Evolutionary conservation across 2,888 invertebrate genomes (phyloP).

Genomic region (Drosophila anceps): DNA sequence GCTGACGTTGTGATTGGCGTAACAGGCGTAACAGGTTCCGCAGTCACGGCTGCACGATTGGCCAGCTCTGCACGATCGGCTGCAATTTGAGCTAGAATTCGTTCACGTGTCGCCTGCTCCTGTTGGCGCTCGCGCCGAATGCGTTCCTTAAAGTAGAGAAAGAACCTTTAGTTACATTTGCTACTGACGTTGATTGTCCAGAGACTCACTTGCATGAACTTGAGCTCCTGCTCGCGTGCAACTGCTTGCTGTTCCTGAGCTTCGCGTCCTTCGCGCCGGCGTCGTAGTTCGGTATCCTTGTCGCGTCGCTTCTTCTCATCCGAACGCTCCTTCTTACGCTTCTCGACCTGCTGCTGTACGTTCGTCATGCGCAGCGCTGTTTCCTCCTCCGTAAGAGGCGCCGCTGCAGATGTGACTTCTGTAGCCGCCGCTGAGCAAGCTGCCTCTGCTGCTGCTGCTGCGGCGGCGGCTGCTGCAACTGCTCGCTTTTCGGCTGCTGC

Average conservation of each 20-base stretch:
- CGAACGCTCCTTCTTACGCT: slow-evolving; percentile 92
- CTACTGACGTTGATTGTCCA: background rate
- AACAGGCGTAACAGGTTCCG: slow-evolving; percentile 26
- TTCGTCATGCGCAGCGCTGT: slow-evolving; percentile 45
- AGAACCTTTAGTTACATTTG: background rate
- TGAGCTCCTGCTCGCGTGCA: slow-evolving; percentile 82
- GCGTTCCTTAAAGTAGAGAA: slow-evolving; percentile 87
- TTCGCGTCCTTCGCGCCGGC: slow-evolving; percentile 91
- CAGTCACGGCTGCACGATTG: slow-evolving; percentile 72
- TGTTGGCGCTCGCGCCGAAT: slow-evolving; percentile 93
- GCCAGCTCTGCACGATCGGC: slow-evolving; percentile 90
- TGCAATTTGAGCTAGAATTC: slow-evolving; percentile 95
- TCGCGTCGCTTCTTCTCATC: slow-evolving; percentile 94
- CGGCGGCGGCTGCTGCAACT: background rate
- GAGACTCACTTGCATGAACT: slow-evolving; percentile 66
- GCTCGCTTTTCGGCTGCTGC: slow-evolving; percentile 40
- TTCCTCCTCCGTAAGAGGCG: slow-evolving; percentile 12
- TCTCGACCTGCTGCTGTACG: slow-evolving; percentile 80
- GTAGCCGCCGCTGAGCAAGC: background rate
- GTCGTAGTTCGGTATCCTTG: slow-evolving; percentile 88
- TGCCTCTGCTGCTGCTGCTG: slow-evolving; percentile 7
- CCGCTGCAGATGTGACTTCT: background rate
- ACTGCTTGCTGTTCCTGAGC: slow-evolving; percentile 86
- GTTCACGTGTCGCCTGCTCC: slow-evolving; percentile 93
- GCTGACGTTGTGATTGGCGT: slow-evolving; percentile 75